phyloP scores from a whole-genome alignment of 2,888 invertebrate genomes.

The Thecophora atra region DNA sequence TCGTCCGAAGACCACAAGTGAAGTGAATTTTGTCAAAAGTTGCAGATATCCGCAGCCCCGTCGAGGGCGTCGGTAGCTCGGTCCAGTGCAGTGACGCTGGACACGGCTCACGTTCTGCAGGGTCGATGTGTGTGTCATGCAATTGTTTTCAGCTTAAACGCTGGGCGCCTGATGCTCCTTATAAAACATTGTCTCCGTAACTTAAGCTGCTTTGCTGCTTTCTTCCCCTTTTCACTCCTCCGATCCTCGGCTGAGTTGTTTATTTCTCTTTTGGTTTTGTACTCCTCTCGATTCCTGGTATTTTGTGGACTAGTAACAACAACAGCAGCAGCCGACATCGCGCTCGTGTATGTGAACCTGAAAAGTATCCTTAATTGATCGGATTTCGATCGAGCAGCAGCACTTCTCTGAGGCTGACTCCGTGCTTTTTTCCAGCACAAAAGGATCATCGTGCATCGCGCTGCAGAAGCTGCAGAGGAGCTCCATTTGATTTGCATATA shows the following conservation, averaged over 20 bases:
- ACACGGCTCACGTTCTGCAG: constrained; percentile 22
- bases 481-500: constrained; percentile 62
- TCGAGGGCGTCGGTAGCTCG: background rate
- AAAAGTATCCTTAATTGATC: constrained; percentile 54
- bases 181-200: constrained; percentile 24
- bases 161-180: constrained; percentile 38
- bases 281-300: constrained; percentile 47
- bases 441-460: background rate
- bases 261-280: constrained; percentile 27
- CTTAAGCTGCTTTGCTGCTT: constrained; percentile 6
- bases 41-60: background rate
- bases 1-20: constrained; percentile 24
- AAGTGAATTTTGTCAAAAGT: constrained; percentile 28
- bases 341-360: constrained; percentile 30
- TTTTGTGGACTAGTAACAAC: constrained; percentile 37
- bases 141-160: constrained; percentile 31
- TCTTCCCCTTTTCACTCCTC: background rate
- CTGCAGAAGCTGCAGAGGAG: constrained; percentile 39
- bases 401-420: constrained; percentile 13
- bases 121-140: constrained; percentile 20
- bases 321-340: constrained; percentile 10
- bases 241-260: no score
- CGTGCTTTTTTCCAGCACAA: constrained; percentile 9
- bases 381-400: constrained; percentile 45
- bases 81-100: background rate